Evolutionary conservation across 1,140 invertebrate species (phyloP), one percentile per base, ranked within the genome.

Genomic region (Himalopsyche phryganea): DNA sequence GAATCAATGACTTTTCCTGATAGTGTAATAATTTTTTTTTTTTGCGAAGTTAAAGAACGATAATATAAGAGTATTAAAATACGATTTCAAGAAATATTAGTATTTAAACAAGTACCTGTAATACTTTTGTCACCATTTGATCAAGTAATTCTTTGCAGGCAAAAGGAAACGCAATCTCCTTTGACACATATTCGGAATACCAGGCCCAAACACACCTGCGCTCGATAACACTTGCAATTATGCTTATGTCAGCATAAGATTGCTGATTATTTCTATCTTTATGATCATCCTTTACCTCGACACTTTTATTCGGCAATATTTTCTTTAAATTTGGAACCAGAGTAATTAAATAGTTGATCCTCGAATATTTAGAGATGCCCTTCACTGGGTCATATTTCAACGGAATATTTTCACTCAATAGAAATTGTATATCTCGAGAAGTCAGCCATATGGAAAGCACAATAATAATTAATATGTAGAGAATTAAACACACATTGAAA

Each of bases 71-170:
- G n/a, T n/a, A n/a, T n/a, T n/a, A n/a, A n/a, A n/a, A n/a, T n/a
- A n/a, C n/a, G n/a, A n/a, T n/a, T n/a, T n/a, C n/a, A n/a, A n/a
- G n/a, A n/a, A n/a, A n/a, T n/a, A n/a, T n/a, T n/a, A n/a, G n/a
- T n/a, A n/a, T n/a, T n/a, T n/a, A n/a, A n/a, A n/a, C n/a, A n/a
- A n/a, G n/a, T 66, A 77, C 76, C 68, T 76, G 70, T 66, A 79
- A 77, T 33, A 66, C 67, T 63, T 73, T 76, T 14, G 67, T 68
- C 53, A 79, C 72, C 67, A 77, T 76, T 58, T 77, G 76, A 69
- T 79, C 76, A 38, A 79, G 49, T 59, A 77, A 67, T 65, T 77
- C 74, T 51, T 79, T 79, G 54, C 76, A 79, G 2, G 73, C 74
- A 65, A 77, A 79, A 0, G 76, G 75, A 63, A 77, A 78, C 6